Evolutionary conservation across 2,797 vertebrate genomes (phyloP).

Genomic region (Sphenopsis melanotis): DNA sequence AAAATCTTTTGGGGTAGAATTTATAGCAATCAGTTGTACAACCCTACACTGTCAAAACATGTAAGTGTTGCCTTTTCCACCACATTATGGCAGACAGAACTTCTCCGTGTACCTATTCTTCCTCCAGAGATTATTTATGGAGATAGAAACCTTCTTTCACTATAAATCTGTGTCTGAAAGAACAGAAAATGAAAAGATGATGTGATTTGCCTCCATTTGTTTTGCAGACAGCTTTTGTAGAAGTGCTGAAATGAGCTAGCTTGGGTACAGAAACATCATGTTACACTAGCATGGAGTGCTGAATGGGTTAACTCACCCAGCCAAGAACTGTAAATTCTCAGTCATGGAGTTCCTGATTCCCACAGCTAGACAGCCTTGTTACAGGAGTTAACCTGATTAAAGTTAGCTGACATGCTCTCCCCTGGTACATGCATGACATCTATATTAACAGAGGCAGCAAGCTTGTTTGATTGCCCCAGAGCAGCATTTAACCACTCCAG

Average conservation of each 20-base stretch:
- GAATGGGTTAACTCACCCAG: background rate
- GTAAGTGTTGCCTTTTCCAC: background rate
- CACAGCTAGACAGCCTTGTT: background rate
- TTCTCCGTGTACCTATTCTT: background rate
- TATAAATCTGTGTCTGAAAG: background rate
- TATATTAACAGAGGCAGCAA: background rate
- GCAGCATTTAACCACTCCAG: background rate
- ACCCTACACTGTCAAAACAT: background rate
- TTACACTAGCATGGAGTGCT: background rate
- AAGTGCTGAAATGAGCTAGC: background rate
- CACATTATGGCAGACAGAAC: background rate
- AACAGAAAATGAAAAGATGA: background rate
- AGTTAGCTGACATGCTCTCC: background rate
- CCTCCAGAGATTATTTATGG: background rate
- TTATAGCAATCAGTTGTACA: background rate
- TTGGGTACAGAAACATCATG: background rate
- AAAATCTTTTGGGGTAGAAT: background rate
- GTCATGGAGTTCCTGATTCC: background rate
- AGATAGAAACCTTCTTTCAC: background rate
- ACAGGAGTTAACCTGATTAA: background rate
- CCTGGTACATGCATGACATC: background rate
- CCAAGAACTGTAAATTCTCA: background rate
- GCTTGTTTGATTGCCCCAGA: background rate
- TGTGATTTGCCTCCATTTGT: background rate
- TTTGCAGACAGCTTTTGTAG: background rate